Percentiles rank a stretch among this genome's conserved stretches.
Evolutionary conservation across 2,113 vertebrate species (phyloP).

Genomic region (Sapajus apella): DNA sequence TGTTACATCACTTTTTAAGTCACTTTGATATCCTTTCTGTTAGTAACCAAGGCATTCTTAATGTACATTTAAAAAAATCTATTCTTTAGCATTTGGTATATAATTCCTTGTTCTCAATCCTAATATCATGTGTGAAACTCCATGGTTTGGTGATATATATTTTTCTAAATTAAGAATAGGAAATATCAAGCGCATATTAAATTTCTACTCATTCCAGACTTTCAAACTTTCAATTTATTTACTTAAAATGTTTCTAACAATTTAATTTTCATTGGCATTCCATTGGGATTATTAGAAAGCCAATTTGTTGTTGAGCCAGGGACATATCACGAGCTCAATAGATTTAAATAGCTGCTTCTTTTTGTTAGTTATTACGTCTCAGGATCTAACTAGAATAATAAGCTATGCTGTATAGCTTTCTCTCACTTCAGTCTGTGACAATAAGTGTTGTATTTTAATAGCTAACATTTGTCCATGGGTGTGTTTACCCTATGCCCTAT

Average conservation of each 20-base stretch:
- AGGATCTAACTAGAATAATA: slow-evolving; percentile 8
- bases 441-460: slow-evolving; percentile 7
- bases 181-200: neutral
- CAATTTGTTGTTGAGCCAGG: neutral
- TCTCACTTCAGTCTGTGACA: neutral
- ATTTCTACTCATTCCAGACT: neutral
- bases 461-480: neutral
- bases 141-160: neutral
- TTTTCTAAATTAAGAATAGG: neutral
- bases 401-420: neutral
- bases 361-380: neutral
- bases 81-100: neutral
- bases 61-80: neutral
- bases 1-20: neutral
- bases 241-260: slow-evolving; percentile 21
- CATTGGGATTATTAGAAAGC: neutral
- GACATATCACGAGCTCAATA: neutral
- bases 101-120: neutral
- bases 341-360: neutral
- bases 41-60: neutral
- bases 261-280: slow-evolving; percentile 9
- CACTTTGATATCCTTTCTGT: neutral
- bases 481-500: neutral
- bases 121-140: neutral
- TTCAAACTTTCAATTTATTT: neutral